Evolutionary conservation across 2,888 invertebrate genomes (phyloP), one percentile per base, ranked within the genome.

Genomic region (Azorinus chamasolen): DNA sequence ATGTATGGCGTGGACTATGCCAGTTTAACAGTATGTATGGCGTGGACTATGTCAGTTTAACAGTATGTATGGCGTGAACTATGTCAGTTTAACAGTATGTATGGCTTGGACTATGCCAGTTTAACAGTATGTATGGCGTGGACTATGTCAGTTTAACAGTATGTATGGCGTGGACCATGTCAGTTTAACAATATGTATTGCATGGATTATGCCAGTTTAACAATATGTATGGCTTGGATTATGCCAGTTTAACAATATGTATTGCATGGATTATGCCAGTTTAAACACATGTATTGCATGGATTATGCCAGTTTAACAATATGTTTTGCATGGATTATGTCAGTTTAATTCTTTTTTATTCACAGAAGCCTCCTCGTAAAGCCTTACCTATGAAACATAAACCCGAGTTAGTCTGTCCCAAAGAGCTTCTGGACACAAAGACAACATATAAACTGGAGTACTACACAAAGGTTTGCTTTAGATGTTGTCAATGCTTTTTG

Each of bases 401-500:
- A 24, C 43, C 41, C 6, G 58, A 64, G 18, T 22, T 58, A n/a
- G 57, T 64, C 1, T 4, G 24, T 14, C 53, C 59, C 1, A 39
- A 37, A 5, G 57, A 32, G 5, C 16, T 46, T 2, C 3, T 68
- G 25, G 46, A 61, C n/a, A 43, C 43, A 22, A 51, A 57, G 0
- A 74, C 79, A 4, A 71, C 73, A n/a, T 73, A 83, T 46, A 71
- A 63, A 50, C 46, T 41, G 32, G 77, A 74, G 22, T 79, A 59
- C 32, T 58, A 57, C 43, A 51, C 66, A 22, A 77, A 77, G 66
- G 75, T 76, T 65, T 54, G 27, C 4, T n/a, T n/a, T n/a, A n/a
- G n/a, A n/a, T n/a, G n/a, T n/a, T n/a, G n/a, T n/a, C n/a, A n/a
- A n/a, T n/a, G n/a, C n/a, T n/a, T n/a, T n/a, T n/a, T n/a, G n/a